Base-by-base conservation (phyloP, 92 coral and sea anemone species). In the Siderastrea siderea region DNA sequence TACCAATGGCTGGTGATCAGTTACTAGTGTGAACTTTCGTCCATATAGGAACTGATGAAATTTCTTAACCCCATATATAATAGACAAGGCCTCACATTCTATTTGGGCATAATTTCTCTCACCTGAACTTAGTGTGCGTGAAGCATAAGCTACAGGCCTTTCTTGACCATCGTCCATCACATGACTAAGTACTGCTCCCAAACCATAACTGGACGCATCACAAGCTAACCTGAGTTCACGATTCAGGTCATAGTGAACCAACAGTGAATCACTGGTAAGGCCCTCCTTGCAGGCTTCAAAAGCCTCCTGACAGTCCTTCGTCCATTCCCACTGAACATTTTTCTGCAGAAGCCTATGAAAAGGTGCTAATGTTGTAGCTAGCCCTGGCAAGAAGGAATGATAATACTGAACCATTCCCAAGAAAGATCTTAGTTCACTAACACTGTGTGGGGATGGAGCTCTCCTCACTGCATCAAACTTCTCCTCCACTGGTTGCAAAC, bases 401-500 rank as follows among this genome's bases (percentile, higher is more conserved):
- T 26, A 26, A 26, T 26, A 80, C 51, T 90, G 90, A 17, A 87
- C 75, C 91, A 87, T 87, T 38, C 91, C 91, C 86, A 87, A 48
- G 15, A 78, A 87, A 11, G 86, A 46, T 49, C 90, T 82, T 26
- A 87, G 68, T 14, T 87, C 85, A 1, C 59, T 68, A 16, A 87
- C 80, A 65, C 80, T 81, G 11, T 78, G 68, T 62, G 88, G 82
- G 47, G 69, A 65, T 83, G 88, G 86, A 46, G 75, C 83, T 62
- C 75, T 68, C 59, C 3, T 59, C 0, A 77, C 69, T 38, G 82
- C 69, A 77, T 60, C 69, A 2, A 58, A 9, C 63, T 89, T 89
- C 84, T 83, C 79, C 63, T 78, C 75, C 5, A 71, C 68, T 44
- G 64, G 87, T 7, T 63, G 77, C 11, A 81, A 79, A 53, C 87